A percentile compares a stretch with the other conserved stretches of the same genome.
phyloP scores from a whole-genome alignment of 2,797 vertebrate species.

The Astyanax mexicanus region DNA sequence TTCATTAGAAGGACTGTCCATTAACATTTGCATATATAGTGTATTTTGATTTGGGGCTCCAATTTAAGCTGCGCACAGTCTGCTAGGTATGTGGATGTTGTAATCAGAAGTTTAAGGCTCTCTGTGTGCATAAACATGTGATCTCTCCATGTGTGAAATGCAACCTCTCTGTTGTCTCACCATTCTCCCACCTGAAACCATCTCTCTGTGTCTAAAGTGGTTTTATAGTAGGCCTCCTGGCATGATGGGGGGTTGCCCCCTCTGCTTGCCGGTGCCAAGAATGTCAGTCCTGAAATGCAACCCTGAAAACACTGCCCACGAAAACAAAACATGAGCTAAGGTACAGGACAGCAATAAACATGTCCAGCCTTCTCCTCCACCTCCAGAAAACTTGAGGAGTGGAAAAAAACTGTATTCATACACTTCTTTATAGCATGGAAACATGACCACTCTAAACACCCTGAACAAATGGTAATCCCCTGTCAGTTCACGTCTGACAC shows the following conservation, averaged over 20 bases:
- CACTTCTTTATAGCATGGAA: neutral
- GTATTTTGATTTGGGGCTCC: too few species aligned
- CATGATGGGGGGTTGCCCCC: conserved; percentile 11
- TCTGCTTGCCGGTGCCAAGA: conserved; percentile 8
- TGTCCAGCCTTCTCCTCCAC: neutral
- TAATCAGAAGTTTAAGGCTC: too few species aligned
- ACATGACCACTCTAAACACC: conserved; percentile 4
- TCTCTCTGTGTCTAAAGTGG: neutral
- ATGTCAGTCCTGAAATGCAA: conserved; percentile 31
- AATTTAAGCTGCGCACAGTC: too few species aligned
- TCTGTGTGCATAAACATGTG: conserved; percentile 6
- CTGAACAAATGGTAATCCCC: neutral
- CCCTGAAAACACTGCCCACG: conserved; percentile 5
- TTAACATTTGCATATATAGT: too few species aligned
- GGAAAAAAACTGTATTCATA: conserved; percentile 14
- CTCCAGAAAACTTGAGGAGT: neutral
- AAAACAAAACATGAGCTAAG: conserved; percentile 15
- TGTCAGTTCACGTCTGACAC: conserved; percentile 8
- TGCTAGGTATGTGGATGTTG: too few species aligned
- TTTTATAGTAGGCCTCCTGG: neutral
- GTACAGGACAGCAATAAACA: conserved; percentile 32
- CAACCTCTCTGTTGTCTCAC: conserved; percentile 13
- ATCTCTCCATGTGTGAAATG: conserved; percentile 15
- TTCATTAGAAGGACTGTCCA: too few species aligned
- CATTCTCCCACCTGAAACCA: neutral